Conservation (phyloP, 2,113 vertebrate genomes). For the Prionailurus bengalensis region DNA sequence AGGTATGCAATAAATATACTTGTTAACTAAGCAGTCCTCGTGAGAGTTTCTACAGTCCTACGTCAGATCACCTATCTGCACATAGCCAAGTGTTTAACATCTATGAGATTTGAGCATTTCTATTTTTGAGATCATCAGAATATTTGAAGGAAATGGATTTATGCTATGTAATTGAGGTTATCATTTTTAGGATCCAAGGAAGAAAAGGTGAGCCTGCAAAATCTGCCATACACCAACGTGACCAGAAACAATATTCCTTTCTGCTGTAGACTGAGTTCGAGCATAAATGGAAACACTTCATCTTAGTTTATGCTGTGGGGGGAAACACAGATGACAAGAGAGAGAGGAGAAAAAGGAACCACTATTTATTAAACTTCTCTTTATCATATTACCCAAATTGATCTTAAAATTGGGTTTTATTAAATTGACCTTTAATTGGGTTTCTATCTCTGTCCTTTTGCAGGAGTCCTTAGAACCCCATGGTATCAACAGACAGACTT, state of each 20-base stretch:
- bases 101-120: not conserved
- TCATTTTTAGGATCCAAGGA: constrained; percentile 31
- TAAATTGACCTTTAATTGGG: too few relatives aligned
- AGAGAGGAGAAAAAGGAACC: not conserved
- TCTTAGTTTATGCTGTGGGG: not conserved
- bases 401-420: not conserved
- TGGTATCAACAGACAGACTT: not conserved
- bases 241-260: not conserved
- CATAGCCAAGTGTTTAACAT: not conserved
- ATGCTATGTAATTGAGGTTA: not conserved
- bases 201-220: not conserved
- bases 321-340: not conserved
- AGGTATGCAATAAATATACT: not conserved
- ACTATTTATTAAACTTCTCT: not conserved
- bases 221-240: not conserved
- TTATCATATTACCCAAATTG: not conserved
- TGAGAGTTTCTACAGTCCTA: not conserved
- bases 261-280: not conserved
- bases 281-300: not conserved
- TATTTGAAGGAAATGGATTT: not conserved
- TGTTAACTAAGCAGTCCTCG: not conserved
- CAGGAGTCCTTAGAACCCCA: not conserved
- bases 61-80: not conserved
- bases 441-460: not conserved
- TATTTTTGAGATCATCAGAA: constrained; percentile 9